These are phyloP conservation scores for Ophion ellenae DNA, from an alignment of 2,888 invertebrate species.

Conservation along the genomic window DNA sequence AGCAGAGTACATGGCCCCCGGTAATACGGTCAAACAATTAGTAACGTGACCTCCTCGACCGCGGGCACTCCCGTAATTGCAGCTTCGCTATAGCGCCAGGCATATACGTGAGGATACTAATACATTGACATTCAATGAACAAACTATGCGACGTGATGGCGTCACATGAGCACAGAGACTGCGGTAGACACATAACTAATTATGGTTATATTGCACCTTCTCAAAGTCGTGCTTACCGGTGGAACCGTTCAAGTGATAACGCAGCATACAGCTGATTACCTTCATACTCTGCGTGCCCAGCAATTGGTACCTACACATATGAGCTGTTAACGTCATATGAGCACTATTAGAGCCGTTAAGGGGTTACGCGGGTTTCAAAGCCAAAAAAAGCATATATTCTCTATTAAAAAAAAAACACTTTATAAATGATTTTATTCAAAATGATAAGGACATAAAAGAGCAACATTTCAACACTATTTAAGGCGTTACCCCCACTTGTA, in stretches of 20 bases:
- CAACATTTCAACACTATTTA: no score
- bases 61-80: constrained; percentile 41
- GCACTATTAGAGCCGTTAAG: no score
- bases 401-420: no score
- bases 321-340: no score
- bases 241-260: constrained; percentile 3
- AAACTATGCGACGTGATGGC: not conserved
- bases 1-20: not conserved
- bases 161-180: not conserved
- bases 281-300: not conserved
- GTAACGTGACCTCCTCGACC: constrained; percentile 20
- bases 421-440: no score
- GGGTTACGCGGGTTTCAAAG: no score
- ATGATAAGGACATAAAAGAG: no score
- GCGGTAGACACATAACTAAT: constrained; percentile 24
- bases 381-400: no score
- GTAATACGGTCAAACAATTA: constrained; percentile 27
- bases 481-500: no score
- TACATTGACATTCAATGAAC: constrained; percentile 21
- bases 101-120: constrained; percentile 2
- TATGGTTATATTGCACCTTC: constrained; percentile 39
- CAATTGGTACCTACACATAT: not conserved
- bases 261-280: constrained; percentile 4
- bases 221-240: constrained; percentile 32
- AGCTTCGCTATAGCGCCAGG: constrained; percentile 12